Conservation (phyloP, 2,113 vertebrate genomes). For the Monarcha castaneiventris region DNA sequence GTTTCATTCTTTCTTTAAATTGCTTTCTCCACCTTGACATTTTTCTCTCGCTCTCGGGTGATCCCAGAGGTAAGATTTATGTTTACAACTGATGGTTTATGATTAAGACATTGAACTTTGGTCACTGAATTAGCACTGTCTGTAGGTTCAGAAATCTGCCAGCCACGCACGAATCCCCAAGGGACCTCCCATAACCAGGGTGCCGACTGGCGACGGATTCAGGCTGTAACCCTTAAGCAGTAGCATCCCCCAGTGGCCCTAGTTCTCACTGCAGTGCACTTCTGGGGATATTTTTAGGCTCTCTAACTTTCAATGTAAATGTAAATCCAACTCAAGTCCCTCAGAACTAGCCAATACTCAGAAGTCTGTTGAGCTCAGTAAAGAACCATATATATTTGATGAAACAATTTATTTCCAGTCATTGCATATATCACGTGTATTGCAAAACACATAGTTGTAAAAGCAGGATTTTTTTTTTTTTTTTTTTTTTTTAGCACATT, state of each 20-base stretch:
- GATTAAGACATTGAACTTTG: slow-evolving; percentile 38
- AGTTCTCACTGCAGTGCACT: neutral
- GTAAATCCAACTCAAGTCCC: neutral
- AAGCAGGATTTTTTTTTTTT: neutral
- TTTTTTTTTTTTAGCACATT: neutral
- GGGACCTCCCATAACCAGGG: neutral
- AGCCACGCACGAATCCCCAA: neutral
- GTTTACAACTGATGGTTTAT: slow-evolving; percentile 37
- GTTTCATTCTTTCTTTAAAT: neutral
- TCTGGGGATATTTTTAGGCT: neutral
- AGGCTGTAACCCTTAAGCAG: slow-evolving; percentile 45
- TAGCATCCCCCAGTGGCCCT: slow-evolving; percentile 61
- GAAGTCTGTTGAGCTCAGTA: neutral
- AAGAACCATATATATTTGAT: neutral
- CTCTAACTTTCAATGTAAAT: neutral
- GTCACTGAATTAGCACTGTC: neutral
- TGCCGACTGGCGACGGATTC: neutral
- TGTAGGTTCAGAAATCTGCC: neutral
- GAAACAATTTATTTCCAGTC: neutral
- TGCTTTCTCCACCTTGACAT: slow-evolving; percentile 11
- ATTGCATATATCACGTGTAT: neutral
- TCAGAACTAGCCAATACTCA: neutral
- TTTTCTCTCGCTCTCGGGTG: neutral
- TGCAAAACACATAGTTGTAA: neutral
- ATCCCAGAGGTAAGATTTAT: slow-evolving; percentile 23